A percentile compares a stretch with the other conserved stretches of the same genome.
phyloP scores from a whole-genome alignment of 2,113 vertebrate species.

The Thermophis baileyi region DNA sequence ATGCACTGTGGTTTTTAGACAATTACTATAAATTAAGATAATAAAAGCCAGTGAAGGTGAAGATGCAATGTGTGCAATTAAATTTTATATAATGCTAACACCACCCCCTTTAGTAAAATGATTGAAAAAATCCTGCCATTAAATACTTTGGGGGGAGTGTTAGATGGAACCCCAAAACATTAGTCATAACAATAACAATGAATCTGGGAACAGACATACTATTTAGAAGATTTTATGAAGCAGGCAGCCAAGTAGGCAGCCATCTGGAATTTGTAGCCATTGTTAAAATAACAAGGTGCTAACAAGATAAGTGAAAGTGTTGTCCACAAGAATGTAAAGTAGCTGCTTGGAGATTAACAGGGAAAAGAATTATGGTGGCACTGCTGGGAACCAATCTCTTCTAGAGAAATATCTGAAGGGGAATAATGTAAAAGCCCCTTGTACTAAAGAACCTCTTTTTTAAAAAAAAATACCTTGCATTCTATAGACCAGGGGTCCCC shows the following conservation, averaged over 20 bases:
- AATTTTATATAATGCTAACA: constrained; percentile 12
- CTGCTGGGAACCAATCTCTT: background rate
- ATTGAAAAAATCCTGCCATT: background rate
- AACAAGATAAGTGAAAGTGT: background rate
- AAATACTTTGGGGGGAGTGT: background rate
- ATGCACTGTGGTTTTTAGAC: background rate
- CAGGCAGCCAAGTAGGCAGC: background rate
- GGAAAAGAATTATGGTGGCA: background rate
- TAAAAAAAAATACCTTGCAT: too few relatives aligned
- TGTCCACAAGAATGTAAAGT: background rate
- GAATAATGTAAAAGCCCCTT: background rate
- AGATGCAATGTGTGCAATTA: background rate
- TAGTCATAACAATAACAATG: background rate
- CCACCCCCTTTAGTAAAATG: constrained; percentile 45
- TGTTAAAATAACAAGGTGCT: background rate
- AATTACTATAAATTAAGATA: background rate
- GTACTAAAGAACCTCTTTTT: background rate
- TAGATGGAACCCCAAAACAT: background rate
- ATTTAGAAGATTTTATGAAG: background rate
- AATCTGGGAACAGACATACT: background rate
- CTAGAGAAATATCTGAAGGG: background rate
- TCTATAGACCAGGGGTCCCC: too few relatives aligned
- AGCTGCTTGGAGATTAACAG: background rate
- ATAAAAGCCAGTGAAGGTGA: constrained; percentile 32
- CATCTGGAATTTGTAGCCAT: background rate